Conservation (phyloP, 1,140 invertebrate species). For the Varroa destructor region DNA sequence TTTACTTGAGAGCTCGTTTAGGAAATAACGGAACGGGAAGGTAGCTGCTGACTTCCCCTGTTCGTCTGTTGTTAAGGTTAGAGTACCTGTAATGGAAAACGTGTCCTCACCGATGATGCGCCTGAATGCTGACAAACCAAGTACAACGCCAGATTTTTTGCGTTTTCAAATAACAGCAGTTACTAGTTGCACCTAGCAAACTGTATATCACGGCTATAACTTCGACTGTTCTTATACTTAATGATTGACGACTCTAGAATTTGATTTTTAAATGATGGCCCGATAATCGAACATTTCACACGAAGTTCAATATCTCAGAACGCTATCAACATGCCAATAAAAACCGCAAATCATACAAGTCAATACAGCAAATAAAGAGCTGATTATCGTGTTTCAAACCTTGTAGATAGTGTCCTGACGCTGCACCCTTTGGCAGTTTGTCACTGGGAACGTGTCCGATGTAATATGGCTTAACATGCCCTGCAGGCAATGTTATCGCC, state of each 20-base stretch:
- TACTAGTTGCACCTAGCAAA: too few species aligned
- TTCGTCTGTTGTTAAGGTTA: constrained; percentile 28
- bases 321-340: too few species aligned
- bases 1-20: constrained; percentile 13
- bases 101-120: too few species aligned
- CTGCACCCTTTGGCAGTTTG: constrained; percentile 52
- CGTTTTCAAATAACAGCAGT: too few species aligned
- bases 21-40: constrained; percentile 5
- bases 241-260: neutral
- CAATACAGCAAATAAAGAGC: too few species aligned
- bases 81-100: neutral
- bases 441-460: constrained; percentile 57
- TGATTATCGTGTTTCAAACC: neutral
- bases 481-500: constrained; percentile 48
- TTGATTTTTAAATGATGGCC: neutral
- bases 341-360: too few species aligned
- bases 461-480: constrained; percentile 56
- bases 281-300: neutral
- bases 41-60: constrained; percentile 23
- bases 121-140: constrained; percentile 13
- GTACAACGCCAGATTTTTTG: neutral
- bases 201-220: neutral
- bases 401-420: constrained; percentile 47
- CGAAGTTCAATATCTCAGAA: neutral
- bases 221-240: neutral